Evolutionary conservation across 1,140 invertebrate genomes (phyloP).

Genomic region (Brachionus rotundiformis): DNA sequence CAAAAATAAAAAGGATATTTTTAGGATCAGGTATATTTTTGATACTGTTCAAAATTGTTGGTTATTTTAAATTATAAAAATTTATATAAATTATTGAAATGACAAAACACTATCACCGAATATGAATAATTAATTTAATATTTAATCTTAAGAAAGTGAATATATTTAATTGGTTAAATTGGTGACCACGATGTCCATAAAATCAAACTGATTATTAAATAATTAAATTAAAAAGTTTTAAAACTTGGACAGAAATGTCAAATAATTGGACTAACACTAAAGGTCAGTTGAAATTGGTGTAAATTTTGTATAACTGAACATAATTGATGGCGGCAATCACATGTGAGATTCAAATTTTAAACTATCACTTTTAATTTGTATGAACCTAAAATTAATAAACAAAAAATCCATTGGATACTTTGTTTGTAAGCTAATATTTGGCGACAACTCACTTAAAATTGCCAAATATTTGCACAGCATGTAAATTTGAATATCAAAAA

Average conservation of each 20-base stretch:
- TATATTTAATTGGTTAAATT: too few relatives aligned
- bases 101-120: too few relatives aligned
- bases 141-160: not conserved
- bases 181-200: not conserved
- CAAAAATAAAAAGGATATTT: too few relatives aligned
- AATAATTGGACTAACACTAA: not conserved
- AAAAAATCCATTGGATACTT: not conserved
- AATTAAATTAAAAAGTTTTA: not conserved
- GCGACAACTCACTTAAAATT: not conserved
- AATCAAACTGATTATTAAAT: not conserved
- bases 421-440: conserved; percentile 7
- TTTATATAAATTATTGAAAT: too few relatives aligned
- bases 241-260: not conserved
- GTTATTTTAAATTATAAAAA: too few relatives aligned
- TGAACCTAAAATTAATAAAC: not conserved
- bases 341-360: not conserved
- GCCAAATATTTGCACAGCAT: not conserved
- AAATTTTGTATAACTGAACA: not conserved
- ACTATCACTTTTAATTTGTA: not conserved
- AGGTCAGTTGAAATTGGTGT: not conserved
- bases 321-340: not conserved
- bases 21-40: too few relatives aligned
- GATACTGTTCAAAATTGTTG: too few relatives aligned
- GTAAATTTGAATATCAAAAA: conserved; percentile 4
- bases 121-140: not conserved